phyloP scores from a whole-genome alignment of 1,140 invertebrate genomes.

The Hycleus cichorii region DNA sequence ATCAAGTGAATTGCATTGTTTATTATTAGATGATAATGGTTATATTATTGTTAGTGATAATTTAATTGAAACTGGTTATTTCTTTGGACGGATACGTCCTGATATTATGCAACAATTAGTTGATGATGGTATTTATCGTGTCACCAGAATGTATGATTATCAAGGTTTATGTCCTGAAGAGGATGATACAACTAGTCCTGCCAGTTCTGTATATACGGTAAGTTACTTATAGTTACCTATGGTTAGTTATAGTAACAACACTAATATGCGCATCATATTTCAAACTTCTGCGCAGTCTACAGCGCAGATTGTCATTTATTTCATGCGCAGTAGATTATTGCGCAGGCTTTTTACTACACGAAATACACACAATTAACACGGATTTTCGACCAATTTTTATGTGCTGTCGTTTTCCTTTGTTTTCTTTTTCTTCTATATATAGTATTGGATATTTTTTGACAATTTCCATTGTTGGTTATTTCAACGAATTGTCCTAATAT shows the following conservation, averaged over 20 bases:
- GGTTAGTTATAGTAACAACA: too few species aligned
- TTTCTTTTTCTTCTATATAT: too few species aligned
- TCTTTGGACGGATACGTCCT: conserved; percentile 77
- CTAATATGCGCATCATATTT: too few species aligned
- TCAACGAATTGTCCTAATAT: background rate
- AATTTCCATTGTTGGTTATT: conserved; percentile 1
- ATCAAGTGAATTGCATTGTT: conserved; percentile 69
- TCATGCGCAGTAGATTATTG: too few species aligned
- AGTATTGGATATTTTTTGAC: background rate
- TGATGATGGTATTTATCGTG: conserved; percentile 67
- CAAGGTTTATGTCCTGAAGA: conserved; percentile 78
- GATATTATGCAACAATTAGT: conserved; percentile 74
- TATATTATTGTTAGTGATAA: conserved; percentile 75
- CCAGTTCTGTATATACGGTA: conserved; percentile 55
- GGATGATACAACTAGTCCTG: conserved; percentile 53
- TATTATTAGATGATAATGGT: conserved; percentile 83
- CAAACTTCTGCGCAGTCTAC: too few species aligned
- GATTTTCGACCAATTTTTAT: too few species aligned
- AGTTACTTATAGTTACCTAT: conserved; percentile 21
- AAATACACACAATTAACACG: too few species aligned
- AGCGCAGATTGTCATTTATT: too few species aligned
- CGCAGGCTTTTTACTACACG: too few species aligned
- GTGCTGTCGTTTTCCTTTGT: too few species aligned
- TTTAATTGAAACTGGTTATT: conserved; percentile 65
- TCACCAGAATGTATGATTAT: conserved; percentile 76